Conservation (phyloP, 1,140 invertebrate species). For the Physella acuta region DNA sequence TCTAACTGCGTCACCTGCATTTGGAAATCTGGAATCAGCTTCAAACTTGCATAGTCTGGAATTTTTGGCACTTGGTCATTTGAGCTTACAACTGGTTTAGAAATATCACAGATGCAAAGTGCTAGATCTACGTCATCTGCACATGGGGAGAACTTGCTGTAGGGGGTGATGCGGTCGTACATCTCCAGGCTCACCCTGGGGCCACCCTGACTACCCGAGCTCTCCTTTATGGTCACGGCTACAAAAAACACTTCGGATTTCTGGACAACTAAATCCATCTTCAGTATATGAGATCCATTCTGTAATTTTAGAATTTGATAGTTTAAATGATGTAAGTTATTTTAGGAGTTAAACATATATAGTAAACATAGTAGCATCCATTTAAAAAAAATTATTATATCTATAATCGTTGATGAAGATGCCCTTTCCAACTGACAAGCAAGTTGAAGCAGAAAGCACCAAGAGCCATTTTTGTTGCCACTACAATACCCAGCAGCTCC, state of each 20-base stretch:
- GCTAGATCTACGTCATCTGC: conserved; percentile 38
- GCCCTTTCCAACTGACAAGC: too few species aligned
- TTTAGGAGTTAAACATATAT: too few species aligned
- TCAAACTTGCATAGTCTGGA: neutral
- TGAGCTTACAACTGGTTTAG: neutral
- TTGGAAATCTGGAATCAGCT: neutral
- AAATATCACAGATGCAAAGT: conserved; percentile 39
- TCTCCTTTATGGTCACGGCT: conserved; percentile 20
- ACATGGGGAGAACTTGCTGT: conserved; percentile 38
- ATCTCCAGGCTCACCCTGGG: conserved; percentile 24
- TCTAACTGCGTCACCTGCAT: conserved; percentile 2
- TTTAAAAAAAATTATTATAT: too few species aligned
- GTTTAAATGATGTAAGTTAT: too few species aligned
- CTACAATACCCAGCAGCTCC: too few species aligned
- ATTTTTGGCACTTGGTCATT: neutral
- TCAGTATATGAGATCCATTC: conserved; percentile 28
- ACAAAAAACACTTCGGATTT: conserved; percentile 41
- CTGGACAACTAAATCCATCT: conserved; percentile 39
- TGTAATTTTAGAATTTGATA: too few species aligned
- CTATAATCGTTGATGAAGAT: too few species aligned
- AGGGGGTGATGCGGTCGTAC: conserved; percentile 40
- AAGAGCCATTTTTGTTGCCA: too few species aligned
- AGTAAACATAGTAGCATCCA: too few species aligned
- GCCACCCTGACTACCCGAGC: neutral
- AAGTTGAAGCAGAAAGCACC: too few species aligned